Base-by-base conservation (phyloP, 2,113 vertebrate species). In the Tenrec ecaudatus region DNA sequence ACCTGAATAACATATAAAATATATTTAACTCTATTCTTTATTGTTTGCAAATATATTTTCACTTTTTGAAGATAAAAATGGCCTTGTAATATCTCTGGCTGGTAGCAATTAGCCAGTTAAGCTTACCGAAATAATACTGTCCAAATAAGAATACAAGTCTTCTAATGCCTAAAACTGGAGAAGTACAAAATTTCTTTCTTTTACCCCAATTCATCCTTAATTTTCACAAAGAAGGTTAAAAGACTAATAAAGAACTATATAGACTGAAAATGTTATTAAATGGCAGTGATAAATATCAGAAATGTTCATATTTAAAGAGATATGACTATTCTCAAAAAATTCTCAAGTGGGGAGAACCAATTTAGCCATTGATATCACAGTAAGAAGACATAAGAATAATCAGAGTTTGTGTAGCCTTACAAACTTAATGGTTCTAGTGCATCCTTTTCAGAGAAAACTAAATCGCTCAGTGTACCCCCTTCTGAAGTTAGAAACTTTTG, bases 251-350 rank as follows among this genome's bases (percentile, higher is more conserved):
- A 23, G n/a, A n/a, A n/a, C n/a, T 57, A 84, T 1, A 9, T 3
- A 86, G 88, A 81, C 40, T 31, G 40, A 86, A 76, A n/a, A n/a
- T n/a, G n/a, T n/a, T n/a, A n/a, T n/a, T 88, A 57, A 38, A 86
- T 75, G 57, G 11, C 53, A 94, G 5, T 58, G 33, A 86, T 11
- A 75, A 75, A 64, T 8, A 91, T 25, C 47, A 85, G 64, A 38
- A 60, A 57, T 88, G 33, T 38, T 96, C 29, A 58, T 29, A 68
- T 29, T 93, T 80, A 47, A 82, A 91, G 27, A 3, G 19, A 82
- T 17, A 62, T 62, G 22, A 27, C 20, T 82, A 6, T 57, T 73
- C 10, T 57, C 68, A 82, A 2, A 60, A 92, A 92, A 88, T 53
- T 16, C 8, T 79, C 71, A 17, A 53, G 12, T 76, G 47, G 76